Evolutionary conservation across 2,113 vertebrate genomes (phyloP), one percentile per base, ranked within the genome.

Genomic region (Channa maculata): DNA sequence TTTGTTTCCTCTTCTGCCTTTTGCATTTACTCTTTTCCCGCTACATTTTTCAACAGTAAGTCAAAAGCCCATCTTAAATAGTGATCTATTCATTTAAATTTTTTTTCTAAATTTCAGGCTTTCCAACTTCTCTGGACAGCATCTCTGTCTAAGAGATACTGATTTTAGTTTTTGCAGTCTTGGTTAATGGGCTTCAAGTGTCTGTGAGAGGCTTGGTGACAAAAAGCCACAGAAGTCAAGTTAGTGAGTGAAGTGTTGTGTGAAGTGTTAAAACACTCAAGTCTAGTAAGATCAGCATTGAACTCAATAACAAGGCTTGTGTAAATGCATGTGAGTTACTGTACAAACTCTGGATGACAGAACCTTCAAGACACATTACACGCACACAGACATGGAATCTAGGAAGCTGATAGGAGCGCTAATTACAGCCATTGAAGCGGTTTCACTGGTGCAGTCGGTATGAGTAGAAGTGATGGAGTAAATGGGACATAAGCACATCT

Each of bases 361-460:
- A 55, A 73, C 61, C 75, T 76, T 90, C 82, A 62, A 72, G 43
- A 81, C 64, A 60, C 62, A 78, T 88, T 81, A 84, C 14, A 60
- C 65, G 75, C 71, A 61, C 75, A 66, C 38, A 37, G 5, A 24
- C 4, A 41, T 4, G 37, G 53, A 75, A 61, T 63, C 7, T 38
- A 3, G 5, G 44, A 61, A 33, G 50, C 12, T 46, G 57, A 83
- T 67, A 33, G 69, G 60, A 48, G 12, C 14, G 51, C 54, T 83
- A 79, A 88, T 67, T 72, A 64, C 41, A 74, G 71, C 66, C 51
- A 80, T 6, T 75, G 57, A 57, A 70, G 70, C 45, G 1, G 57
- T 76, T 51, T 14, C 37, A 55, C 69, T 46, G 24, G n/a, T 69
- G 37, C 36, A 57, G 76, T 52, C 36, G 5, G 48, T 49, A 13